Conservation (phyloP, 2,888 invertebrate species). For the Pseudococcus viburni region DNA sequence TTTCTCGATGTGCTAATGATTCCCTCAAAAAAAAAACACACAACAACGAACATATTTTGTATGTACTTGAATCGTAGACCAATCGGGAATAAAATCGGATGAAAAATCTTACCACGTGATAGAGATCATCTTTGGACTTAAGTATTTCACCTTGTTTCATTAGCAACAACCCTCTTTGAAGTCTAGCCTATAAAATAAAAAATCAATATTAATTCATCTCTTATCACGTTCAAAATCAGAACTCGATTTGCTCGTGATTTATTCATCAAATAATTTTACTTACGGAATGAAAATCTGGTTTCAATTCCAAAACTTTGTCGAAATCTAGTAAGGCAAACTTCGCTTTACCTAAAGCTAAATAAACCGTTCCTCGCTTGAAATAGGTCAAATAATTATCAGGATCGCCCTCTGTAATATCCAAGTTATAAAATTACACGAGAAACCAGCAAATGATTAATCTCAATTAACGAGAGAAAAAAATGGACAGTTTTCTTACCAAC, state of each 20-base stretch:
- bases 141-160: constrained; percentile 90
- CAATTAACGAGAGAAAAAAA: not conserved
- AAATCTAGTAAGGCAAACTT: constrained; percentile 96
- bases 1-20: no score
- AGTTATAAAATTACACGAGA: not conserved
- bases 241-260: not conserved
- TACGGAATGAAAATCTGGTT: constrained; percentile 94
- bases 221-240: not conserved
- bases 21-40: no score
- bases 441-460: not conserved
- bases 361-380: constrained; percentile 96
- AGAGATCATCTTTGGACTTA: constrained; percentile 86
- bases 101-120: constrained; percentile 82
- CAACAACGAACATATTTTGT: no score
- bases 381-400: constrained; percentile 95
- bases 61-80: no score
- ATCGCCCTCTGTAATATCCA: constrained; percentile 85
- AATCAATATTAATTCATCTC: not conserved
- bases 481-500: constrained; percentile 79
- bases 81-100: not conserved
- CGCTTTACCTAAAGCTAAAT: constrained; percentile 94
- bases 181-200: constrained; percentile 74
- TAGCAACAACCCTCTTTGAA: constrained; percentile 89
- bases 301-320: constrained; percentile 90
- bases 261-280: constrained; percentile 71